phyloP scores from a whole-genome alignment of 2,113 vertebrate genomes.

The Astatoreochromis straeleni region DNA sequence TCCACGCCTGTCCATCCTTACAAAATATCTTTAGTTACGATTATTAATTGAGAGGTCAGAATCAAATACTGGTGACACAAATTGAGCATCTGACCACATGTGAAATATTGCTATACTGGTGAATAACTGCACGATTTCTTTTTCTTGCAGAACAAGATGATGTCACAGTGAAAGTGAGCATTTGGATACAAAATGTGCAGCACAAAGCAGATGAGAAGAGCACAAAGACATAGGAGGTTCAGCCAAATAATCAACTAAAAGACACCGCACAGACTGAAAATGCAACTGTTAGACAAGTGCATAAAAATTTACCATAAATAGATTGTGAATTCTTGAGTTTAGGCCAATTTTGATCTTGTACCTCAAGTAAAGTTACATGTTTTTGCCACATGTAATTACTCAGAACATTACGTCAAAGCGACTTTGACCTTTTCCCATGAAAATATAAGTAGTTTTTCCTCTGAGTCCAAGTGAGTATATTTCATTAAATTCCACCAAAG shows the following conservation, averaged over 20 bases:
- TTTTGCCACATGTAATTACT: background rate
- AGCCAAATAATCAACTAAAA: background rate
- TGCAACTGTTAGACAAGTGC: background rate
- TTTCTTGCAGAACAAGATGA: background rate
- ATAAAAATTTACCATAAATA: background rate
- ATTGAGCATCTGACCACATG: background rate
- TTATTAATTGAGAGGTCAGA: background rate
- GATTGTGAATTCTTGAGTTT: background rate
- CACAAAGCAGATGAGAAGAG: background rate
- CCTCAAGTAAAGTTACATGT: background rate
- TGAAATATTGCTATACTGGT: background rate
- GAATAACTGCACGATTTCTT: background rate
- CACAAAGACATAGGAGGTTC: background rate
- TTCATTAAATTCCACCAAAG: background rate
- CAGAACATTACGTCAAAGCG: rapidly evolving
- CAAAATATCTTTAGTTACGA: background rate
- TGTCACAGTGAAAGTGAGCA: background rate
- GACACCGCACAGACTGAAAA: rapidly evolving
- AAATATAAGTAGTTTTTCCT: background rate
- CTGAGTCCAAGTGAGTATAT: background rate
- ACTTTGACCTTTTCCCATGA: rapidly evolving
- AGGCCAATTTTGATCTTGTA: background rate
- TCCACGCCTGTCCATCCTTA: background rate
- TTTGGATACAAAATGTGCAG: background rate
- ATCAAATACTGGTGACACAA: background rate